phyloP scores from a whole-genome alignment of 2,113 vertebrate genomes.

The Cheilinus undulatus region DNA sequence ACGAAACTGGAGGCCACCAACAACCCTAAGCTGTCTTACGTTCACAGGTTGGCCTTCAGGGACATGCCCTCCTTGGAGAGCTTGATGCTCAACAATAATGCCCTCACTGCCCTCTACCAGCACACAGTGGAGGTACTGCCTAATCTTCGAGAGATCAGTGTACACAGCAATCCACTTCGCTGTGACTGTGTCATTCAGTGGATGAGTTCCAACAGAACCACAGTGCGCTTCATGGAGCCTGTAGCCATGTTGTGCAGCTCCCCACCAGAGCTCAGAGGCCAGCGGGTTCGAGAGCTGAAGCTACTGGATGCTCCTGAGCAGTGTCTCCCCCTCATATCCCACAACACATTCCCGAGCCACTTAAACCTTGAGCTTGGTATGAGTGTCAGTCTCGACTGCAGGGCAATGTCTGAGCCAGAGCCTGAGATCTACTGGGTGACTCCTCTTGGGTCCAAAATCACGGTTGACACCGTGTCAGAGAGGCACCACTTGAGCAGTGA shows the following conservation, averaged over 20 bases:
- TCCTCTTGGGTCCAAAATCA: slow-evolving; percentile 92
- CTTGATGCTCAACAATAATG: slow-evolving; percentile 97
- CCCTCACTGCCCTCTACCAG: slow-evolving; percentile 93
- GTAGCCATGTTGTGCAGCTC: slow-evolving; percentile 93
- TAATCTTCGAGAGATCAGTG: slow-evolving; percentile 95
- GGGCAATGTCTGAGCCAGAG: slow-evolving; percentile 97
- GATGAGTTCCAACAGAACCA: slow-evolving; percentile 94
- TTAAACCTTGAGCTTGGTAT: slow-evolving; percentile 89
- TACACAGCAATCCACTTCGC: slow-evolving; percentile 95
- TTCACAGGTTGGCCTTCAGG: slow-evolving; percentile 92
- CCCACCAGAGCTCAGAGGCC: slow-evolving; percentile 90
- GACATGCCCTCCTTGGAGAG: slow-evolving; percentile 96
- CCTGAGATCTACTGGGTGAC: slow-evolving; percentile 99
- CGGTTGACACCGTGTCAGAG: slow-evolving; percentile 88
- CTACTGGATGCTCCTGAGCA: slow-evolving; percentile 87
- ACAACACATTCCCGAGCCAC: slow-evolving; percentile 90
- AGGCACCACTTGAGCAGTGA: slow-evolving; percentile 91
- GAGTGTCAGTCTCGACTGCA: slow-evolving; percentile 90
- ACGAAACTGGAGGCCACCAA: slow-evolving; percentile 98
- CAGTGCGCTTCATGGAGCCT: slow-evolving; percentile 97
- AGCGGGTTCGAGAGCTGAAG: slow-evolving; percentile 89
- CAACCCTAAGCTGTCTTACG: slow-evolving; percentile 95
- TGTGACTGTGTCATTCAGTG: slow-evolving; percentile 98
- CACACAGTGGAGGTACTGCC: slow-evolving; percentile 91
- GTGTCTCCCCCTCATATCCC: slow-evolving; percentile 96